These are phyloP conservation scores for Drosophila neocordata DNA, from an alignment of 1,140 invertebrate species.

Conservation along the genomic window DNA sequence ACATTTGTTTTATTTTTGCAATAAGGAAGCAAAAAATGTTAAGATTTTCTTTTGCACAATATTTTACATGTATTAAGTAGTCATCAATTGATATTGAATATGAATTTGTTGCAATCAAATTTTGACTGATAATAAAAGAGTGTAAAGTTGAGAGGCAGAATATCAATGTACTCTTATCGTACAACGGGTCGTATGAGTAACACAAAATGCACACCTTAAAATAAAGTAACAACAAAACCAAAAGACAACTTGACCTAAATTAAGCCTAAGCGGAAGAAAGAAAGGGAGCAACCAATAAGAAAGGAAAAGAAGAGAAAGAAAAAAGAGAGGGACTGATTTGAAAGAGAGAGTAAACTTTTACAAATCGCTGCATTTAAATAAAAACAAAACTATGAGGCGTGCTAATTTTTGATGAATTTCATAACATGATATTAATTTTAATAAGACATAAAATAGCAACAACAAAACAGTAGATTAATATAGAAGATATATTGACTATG, in stretches of 20 bases:
- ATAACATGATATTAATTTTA: constrained; percentile 73
- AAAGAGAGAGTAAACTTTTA: constrained; percentile 38
- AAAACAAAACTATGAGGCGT: constrained; percentile 74
- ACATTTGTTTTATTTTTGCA: constrained; percentile 37
- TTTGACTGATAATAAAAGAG: constrained; percentile 63
- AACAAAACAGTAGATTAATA: constrained; percentile 13
- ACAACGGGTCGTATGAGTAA: constrained; percentile 67
- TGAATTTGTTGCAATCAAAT: constrained; percentile 38
- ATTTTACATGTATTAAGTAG: constrained; percentile 37
- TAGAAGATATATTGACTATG: background rate
- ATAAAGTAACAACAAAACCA: constrained; percentile 31
- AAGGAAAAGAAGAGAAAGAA: constrained; percentile 10
- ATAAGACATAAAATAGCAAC: constrained; percentile 56
- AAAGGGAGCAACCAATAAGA: background rate
- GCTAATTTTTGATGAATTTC: constrained; percentile 76
- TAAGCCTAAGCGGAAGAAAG: constrained; percentile 10
- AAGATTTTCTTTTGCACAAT: constrained; percentile 49
- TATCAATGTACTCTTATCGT: constrained; percentile 62
- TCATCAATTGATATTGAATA: constrained; percentile 55
- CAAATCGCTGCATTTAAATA: constrained; percentile 74
- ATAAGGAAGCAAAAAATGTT: constrained; percentile 56
- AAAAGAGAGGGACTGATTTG: background rate
- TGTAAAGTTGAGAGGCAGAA: background rate
- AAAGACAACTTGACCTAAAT: constrained; percentile 30
- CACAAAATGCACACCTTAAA: constrained; percentile 58